Percentiles rank a stretch among this genome's conserved stretches.
Conservation (phyloP, 1,140 invertebrate genomes). For the Papilio machaon region DNA sequence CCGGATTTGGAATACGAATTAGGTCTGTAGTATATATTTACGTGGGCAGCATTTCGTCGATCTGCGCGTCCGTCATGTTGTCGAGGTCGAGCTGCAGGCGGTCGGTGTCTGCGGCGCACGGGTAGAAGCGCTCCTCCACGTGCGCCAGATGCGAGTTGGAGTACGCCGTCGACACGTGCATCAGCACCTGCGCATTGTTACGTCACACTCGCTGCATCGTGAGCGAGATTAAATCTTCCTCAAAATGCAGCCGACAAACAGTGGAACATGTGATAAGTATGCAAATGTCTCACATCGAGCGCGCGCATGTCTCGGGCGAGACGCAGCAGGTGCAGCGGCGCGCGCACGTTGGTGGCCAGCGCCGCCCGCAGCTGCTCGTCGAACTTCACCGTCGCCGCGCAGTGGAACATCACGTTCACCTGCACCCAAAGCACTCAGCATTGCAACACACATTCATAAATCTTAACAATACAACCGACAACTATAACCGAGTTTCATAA, state of each 20-base stretch:
- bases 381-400: slow-evolving; percentile 87
- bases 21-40: slow-evolving; percentile 60
- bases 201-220: background rate
- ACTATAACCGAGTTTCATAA: too few species aligned
- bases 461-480: too few species aligned
- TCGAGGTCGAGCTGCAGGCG: slow-evolving; percentile 66
- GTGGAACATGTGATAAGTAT: too few species aligned
- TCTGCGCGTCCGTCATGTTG: slow-evolving; percentile 81
- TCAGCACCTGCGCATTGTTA: slow-evolving; percentile 59
- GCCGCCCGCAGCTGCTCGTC: slow-evolving; percentile 87
- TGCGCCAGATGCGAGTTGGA: slow-evolving; percentile 62
- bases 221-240: background rate
- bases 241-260: too few species aligned
- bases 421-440: slow-evolving; percentile 69
- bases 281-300: slow-evolving; percentile 80
- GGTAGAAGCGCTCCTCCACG: slow-evolving; percentile 67
- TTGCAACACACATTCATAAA: background rate
- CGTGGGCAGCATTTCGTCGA: slow-evolving; percentile 82
- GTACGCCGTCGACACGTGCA: slow-evolving; percentile 75
- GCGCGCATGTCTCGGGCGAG: slow-evolving; percentile 86
- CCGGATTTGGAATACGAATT: too few species aligned
- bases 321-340: slow-evolving; percentile 84
- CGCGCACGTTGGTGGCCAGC: slow-evolving; percentile 86
- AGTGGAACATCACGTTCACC: slow-evolving; percentile 87
- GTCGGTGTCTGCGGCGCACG: slow-evolving; percentile 55